Conservation (phyloP, 2,113 vertebrate species). For the Platycercus adscitus region DNA sequence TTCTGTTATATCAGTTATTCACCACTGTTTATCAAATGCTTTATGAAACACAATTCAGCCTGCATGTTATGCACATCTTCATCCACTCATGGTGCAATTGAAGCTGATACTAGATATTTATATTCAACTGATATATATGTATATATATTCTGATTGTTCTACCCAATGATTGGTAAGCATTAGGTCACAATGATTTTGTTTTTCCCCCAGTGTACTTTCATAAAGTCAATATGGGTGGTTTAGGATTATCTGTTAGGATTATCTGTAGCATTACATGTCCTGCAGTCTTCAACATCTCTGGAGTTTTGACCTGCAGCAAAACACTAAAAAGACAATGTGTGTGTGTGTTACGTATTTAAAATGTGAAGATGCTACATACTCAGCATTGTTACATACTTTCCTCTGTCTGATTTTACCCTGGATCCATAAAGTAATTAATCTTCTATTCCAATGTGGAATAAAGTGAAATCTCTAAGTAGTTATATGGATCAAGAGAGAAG, state of each 20-base stretch:
- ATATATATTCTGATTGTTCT: background rate
- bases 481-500: background rate
- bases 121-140: background rate
- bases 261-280: background rate
- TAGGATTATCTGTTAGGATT: background rate
- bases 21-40: background rate
- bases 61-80: background rate
- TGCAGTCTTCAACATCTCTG: background rate
- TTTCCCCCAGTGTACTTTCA: background rate
- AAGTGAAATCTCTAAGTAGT: background rate
- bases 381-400: background rate
- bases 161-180: background rate
- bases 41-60: background rate
- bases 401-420: background rate
- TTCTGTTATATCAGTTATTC: background rate
- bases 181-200: background rate
- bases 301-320: background rate
- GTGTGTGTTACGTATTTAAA: background rate
- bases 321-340: background rate
- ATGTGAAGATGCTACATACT: background rate
- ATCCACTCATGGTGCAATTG: background rate
- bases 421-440: background rate
- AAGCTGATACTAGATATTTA: background rate
- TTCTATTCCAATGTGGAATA: background rate
- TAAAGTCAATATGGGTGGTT: background rate